These are phyloP conservation scores for Melanerpes aurifrons DNA, from an alignment of 2,113 vertebrate species.

Conservation along the genomic window DNA sequence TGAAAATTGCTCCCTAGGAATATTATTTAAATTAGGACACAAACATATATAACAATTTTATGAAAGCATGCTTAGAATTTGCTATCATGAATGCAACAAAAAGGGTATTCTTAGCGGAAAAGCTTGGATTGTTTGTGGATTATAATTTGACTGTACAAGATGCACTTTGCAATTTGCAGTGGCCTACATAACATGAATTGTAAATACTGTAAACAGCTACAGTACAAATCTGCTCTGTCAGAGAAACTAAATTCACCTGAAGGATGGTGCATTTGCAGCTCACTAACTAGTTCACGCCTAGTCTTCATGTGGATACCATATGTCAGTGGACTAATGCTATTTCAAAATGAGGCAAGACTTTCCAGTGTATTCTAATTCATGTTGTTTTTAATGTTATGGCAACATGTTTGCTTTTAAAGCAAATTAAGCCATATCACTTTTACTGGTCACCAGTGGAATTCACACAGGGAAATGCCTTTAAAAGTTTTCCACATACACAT, in stretches of 20 bases:
- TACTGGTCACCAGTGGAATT: background rate
- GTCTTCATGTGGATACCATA: background rate
- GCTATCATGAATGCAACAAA: background rate
- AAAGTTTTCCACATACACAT: background rate
- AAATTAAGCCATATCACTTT: background rate
- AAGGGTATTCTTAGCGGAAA: background rate
- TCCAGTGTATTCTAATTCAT: background rate
- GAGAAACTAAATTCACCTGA: background rate
- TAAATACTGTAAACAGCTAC: background rate
- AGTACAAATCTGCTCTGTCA: background rate
- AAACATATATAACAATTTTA: background rate
- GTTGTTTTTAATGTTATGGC: background rate
- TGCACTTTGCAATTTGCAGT: background rate
- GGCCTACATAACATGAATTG: slow-evolving; percentile 6
- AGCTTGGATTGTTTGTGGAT: background rate
- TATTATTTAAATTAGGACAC: slow-evolving; percentile 21
- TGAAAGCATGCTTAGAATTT: background rate
- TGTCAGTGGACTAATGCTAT: background rate
- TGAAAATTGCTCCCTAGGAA: background rate
- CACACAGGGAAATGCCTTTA: background rate
- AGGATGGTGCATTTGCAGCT: background rate
- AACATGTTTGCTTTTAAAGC: background rate
- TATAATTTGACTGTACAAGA: slow-evolving; percentile 27
- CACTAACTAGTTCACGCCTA: background rate
- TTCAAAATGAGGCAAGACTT: background rate